These are phyloP conservation scores for Nasonia oneida DNA, from an alignment of 2,888 invertebrate genomes.

Conservation along the genomic window DNA sequence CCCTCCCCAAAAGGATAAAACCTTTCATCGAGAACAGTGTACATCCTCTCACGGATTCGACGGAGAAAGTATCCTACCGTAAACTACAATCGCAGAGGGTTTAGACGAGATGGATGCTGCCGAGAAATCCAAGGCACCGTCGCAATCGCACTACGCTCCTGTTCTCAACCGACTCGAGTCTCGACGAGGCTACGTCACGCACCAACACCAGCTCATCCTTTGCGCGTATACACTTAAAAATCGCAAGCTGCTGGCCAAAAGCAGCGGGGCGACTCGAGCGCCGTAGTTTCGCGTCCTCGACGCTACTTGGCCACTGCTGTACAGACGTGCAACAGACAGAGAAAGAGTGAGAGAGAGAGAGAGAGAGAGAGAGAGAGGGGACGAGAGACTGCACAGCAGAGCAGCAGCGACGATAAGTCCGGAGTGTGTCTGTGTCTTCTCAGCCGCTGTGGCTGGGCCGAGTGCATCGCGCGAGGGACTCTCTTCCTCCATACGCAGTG, in stretches of 20 bases:
- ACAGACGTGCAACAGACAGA: constrained; percentile 14
- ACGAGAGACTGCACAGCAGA: background rate
- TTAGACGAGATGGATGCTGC: background rate
- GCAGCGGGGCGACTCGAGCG: constrained; percentile 62
- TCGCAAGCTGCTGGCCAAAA: constrained; percentile 4
- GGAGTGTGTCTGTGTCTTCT: background rate
- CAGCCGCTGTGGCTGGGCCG: background rate
- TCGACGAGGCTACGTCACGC: constrained; percentile 11
- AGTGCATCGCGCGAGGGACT: background rate
- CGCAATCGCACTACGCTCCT: background rate
- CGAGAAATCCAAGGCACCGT: background rate
- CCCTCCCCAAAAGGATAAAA: background rate
- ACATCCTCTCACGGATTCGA: no score
- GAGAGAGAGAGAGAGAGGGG: constrained; percentile 11
- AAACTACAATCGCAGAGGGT: background rate
- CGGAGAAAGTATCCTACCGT: no score
- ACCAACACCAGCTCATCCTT: background rate
- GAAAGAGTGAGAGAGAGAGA: constrained; percentile 10
- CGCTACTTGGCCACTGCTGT: constrained; percentile 52
- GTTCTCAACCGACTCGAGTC: background rate
- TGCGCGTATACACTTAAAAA: background rate
- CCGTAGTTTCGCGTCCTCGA: constrained; percentile 66
- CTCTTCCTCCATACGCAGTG: background rate
- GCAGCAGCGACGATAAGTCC: constrained; percentile 10
- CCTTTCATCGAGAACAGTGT: background rate